Base-by-base conservation (phyloP, 2,888 invertebrate species). In the Ochropacha duplaris region DNA sequence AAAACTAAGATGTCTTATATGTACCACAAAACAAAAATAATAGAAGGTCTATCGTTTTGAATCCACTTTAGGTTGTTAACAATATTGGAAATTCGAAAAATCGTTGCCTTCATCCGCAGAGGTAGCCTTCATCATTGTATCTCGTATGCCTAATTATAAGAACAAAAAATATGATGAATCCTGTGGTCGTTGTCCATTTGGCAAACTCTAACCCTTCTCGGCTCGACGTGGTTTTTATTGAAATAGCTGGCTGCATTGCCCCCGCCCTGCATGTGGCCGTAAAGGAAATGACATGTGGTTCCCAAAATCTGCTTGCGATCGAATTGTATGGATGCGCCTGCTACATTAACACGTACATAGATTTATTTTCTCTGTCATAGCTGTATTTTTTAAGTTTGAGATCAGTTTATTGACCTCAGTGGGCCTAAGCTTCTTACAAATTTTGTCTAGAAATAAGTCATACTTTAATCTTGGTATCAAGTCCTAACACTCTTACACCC, bases 211-310 rank as follows among this genome's bases (percentile, higher is more conserved):
- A 44, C 44, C 44, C 44, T 44, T 44, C 44, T 44, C 44, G 44
- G 44, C 19, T 16, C 8, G 44, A 4, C 19, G 9, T 44, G 19
- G 44, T 44, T 44, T 44, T 44, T 44, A 44, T 44, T 44, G 44
- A 44, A 44, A 44, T 44, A 44, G 44, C 44, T 44, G 16, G 44
- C 44, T 44, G 44, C 44, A 44, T 9, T 12, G 31, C 31, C 70
- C 69, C 65, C 59, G 56, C 81, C 81, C 81, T 81, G 85, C 83
- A 83, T 82, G 83, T 83, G 84, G 79, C 80, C 79, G 63, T 71
- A 86, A 83, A 90, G 91, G 91, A 92, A 92, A 88, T 89, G 90
- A 92, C 91, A 92, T 92, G 90, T 92, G 92, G 88, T 89, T 80
- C 87, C 84, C 89, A 79, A 91, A 90, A 86, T 86, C 76, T 79